phyloP scores from a whole-genome alignment of 2,888 invertebrate species.

The Cephonodes hylas region DNA sequence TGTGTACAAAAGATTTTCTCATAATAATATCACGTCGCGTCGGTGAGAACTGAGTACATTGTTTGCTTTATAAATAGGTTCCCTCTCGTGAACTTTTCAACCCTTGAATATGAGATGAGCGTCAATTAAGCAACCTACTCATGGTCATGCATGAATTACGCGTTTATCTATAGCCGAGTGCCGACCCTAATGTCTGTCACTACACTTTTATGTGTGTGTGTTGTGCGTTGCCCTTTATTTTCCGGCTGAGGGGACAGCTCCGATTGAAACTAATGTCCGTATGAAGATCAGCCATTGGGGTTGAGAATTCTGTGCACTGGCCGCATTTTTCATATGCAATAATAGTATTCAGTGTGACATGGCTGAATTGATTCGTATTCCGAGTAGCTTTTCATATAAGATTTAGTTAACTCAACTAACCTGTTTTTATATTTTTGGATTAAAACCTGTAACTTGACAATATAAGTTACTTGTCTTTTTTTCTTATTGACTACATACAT shows the following conservation, averaged over 20 bases:
- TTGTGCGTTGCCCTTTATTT: background rate
- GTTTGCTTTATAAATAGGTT: conserved; percentile 52
- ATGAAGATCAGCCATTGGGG: background rate
- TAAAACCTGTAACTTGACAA: too few relatives aligned
- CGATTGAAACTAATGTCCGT: background rate
- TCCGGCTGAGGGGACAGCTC: background rate
- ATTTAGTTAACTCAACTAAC: too few relatives aligned
- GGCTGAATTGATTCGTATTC: too few relatives aligned
- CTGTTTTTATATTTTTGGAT: too few relatives aligned
- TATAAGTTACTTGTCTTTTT: too few relatives aligned
- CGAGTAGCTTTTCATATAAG: too few relatives aligned
- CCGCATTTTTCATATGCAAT: background rate
- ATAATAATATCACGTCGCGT: conserved; percentile 1
- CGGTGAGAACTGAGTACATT: conserved; percentile 15
- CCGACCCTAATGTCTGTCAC: conserved; percentile 15
- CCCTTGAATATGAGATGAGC: conserved; percentile 66
- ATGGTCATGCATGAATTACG: conserved; percentile 32
- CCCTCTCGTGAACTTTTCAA: conserved; percentile 56
- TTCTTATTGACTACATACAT: too few relatives aligned
- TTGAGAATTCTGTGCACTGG: background rate
- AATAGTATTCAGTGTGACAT: background rate
- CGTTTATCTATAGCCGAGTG: conserved; percentile 15
- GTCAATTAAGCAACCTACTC: conserved; percentile 60
- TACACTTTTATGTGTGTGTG: background rate
- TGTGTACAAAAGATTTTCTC: conserved; percentile 23